A percentile compares a stretch with the other conserved stretches of the same genome.
Evolutionary conservation across 2,888 invertebrate genomes (phyloP).

Genomic region (Xylocampa areola): DNA sequence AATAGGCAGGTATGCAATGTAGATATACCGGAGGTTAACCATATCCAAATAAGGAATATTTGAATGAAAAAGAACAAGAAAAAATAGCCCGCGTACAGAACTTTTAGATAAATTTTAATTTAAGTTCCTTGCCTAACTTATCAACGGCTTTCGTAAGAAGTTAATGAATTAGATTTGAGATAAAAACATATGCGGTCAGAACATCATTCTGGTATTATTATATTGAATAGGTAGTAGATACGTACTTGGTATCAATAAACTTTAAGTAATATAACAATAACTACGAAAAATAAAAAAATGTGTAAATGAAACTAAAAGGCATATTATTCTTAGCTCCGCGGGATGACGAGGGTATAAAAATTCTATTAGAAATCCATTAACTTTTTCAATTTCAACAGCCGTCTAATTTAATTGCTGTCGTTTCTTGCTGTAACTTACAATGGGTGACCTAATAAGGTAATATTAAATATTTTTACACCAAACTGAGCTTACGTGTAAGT

Average conservation of each 20-base stretch:
- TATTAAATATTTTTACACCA: conserved; percentile 20
- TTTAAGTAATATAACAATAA: conserved; percentile 3
- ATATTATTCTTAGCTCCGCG: conserved; percentile 23
- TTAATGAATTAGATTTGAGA: too few species aligned
- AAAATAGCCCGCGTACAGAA: too few species aligned
- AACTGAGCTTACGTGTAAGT: conserved; percentile 26
- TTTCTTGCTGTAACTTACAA: conserved; percentile 68
- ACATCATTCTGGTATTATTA: too few species aligned
- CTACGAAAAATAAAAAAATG: conserved; percentile 1
- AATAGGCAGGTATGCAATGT: conserved; percentile 14
- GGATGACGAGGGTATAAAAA: conserved; percentile 49
- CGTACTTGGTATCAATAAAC: background rate
- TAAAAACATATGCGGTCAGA: too few species aligned
- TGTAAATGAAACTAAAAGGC: conserved; percentile 23
- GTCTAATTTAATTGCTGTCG: conserved; percentile 68
- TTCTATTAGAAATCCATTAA: conserved; percentile 72
- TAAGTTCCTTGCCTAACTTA: too few species aligned
- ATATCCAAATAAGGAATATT: too few species aligned
- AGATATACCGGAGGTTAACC: conserved; percentile 1
- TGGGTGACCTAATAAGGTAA: conserved; percentile 37
- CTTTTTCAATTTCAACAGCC: conserved; percentile 69
- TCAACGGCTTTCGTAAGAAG: too few species aligned
- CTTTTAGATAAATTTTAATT: too few species aligned
- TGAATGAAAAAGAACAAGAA: too few species aligned
- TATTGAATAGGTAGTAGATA: too few species aligned